A percentile compares a stretch with the other conserved stretches of the same genome.
Evolutionary conservation across 2,113 vertebrate species (phyloP).

Genomic region (Agapornis roseicollis): DNA sequence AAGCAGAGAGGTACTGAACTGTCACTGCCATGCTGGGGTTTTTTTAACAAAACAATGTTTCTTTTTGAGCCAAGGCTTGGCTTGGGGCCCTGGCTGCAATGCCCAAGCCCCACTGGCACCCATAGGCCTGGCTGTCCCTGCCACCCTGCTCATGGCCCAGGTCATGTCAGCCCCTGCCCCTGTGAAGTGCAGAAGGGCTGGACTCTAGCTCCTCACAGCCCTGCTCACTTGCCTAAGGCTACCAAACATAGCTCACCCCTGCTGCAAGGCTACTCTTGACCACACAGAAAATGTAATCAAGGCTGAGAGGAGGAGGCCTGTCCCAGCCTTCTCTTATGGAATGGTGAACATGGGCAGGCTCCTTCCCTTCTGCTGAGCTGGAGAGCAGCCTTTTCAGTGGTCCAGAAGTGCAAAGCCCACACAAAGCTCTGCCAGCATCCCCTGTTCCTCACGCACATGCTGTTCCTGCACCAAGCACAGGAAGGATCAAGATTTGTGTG

Average conservation of each 20-base stretch:
- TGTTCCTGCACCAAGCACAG: background rate
- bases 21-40: background rate
- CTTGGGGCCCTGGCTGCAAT: background rate
- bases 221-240: background rate
- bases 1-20: background rate
- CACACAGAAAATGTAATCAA: background rate
- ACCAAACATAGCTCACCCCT: background rate
- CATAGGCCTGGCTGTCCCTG: background rate
- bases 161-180: too few relatives aligned
- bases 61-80: background rate
- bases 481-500: fast-evolving
- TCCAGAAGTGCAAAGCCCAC: background rate
- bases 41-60: background rate
- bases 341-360: background rate
- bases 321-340: background rate
- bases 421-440: background rate
- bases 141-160: background rate
- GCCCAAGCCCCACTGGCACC: background rate
- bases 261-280: background rate
- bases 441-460: fast-evolving
- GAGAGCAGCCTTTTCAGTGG: background rate
- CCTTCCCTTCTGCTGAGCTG: background rate
- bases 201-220: background rate
- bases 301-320: background rate
- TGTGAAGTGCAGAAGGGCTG: background rate